phyloP scores from a whole-genome alignment of 2,888 invertebrate genomes.

The Entomobrya proxima region DNA sequence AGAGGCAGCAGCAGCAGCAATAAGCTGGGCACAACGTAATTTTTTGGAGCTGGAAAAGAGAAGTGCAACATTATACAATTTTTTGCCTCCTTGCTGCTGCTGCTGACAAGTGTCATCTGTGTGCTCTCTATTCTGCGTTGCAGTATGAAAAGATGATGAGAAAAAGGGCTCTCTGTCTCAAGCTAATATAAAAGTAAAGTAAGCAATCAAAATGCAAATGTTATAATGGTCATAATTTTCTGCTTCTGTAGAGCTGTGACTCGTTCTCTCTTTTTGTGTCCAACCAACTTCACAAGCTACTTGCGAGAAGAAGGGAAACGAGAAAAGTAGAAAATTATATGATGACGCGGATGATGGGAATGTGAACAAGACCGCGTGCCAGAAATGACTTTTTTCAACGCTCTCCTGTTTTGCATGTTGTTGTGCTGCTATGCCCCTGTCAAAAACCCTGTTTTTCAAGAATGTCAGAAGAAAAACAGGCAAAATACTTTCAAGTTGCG shows the following conservation, averaged over 20 bases:
- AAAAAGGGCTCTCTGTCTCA: neutral
- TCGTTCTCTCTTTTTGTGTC: neutral
- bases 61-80: too few species aligned
- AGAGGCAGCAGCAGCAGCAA: too few species aligned
- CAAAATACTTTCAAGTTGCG: too few species aligned
- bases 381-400: conserved; percentile 52
- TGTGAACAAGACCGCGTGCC: conserved; percentile 52
- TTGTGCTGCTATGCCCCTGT: too few species aligned
- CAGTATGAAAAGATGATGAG: neutral
- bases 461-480: too few species aligned
- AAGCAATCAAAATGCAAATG: conserved; percentile 67
- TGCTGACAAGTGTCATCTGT: conserved; percentile 49
- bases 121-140: neutral
- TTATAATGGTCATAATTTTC: conserved; percentile 41
- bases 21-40: too few species aligned
- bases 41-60: too few species aligned
- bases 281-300: neutral
- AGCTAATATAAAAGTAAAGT: conserved; percentile 24
- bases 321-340: too few species aligned
- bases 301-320: too few species aligned
- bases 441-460: too few species aligned
- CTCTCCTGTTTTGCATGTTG: too few species aligned
- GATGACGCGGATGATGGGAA: conserved; percentile 30
- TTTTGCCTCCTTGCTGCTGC: neutral
- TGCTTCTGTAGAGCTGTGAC: neutral